Conservation (phyloP, 2,113 vertebrate species). For the Genyomyrus donnyi region DNA sequence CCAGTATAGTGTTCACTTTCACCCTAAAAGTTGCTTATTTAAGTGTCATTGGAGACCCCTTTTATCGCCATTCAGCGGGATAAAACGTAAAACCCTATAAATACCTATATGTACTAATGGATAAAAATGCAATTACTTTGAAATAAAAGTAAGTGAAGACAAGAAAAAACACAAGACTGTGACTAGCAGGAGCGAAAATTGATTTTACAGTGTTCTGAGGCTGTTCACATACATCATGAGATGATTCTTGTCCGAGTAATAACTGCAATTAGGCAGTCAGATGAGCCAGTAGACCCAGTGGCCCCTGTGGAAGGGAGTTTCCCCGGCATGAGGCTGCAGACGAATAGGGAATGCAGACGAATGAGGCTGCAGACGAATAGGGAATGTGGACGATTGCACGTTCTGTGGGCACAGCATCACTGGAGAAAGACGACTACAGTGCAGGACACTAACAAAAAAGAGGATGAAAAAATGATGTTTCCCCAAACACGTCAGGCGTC, state of each 20-base stretch:
- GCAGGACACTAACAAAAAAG: neutral
- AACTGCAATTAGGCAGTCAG: neutral
- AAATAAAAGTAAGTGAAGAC: neutral
- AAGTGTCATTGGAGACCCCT: neutral
- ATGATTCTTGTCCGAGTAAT: neutral
- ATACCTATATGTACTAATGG: neutral
- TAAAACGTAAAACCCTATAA: neutral
- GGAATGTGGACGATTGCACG: neutral
- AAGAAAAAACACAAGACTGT: neutral
- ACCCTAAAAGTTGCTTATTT: neutral
- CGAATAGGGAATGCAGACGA: too few relatives aligned
- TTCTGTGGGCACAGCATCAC: neutral
- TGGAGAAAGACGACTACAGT: neutral
- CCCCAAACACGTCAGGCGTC: neutral
- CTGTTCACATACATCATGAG: neutral
- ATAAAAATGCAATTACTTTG: neutral
- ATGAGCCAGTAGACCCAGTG: neutral
- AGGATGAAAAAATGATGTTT: neutral
- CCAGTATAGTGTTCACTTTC: neutral
- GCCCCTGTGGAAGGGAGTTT: neutral
- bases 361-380: too few relatives aligned
- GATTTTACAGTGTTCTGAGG: neutral
- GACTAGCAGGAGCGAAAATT: neutral
- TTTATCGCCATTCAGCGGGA: neutral
- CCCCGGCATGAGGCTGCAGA: neutral